Evolutionary conservation across 2,797 vertebrate species (phyloP).

Genomic region (Chromobotia macracanthus): DNA sequence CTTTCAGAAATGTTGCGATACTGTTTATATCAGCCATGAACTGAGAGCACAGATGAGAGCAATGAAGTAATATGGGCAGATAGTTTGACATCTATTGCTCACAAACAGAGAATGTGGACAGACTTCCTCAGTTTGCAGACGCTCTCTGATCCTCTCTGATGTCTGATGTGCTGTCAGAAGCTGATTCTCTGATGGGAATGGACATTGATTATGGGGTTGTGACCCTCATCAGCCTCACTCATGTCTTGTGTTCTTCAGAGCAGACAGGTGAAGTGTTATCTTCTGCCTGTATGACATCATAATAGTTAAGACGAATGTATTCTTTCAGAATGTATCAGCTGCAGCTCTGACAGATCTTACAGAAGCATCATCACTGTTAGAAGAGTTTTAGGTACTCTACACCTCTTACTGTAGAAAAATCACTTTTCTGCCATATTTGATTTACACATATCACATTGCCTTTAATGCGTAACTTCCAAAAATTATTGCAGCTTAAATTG

Average conservation of each 20-base stretch:
- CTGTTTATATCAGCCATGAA: no score
- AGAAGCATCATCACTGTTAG: background rate
- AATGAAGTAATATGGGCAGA: background rate
- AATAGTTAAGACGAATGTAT: background rate
- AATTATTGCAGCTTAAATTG: no score
- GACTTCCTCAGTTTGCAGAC: slow-evolving; percentile 72
- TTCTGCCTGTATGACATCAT: slow-evolving; percentile 19
- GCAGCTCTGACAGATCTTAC: background rate
- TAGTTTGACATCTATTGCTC: slow-evolving; percentile 67
- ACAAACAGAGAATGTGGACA: slow-evolving; percentile 69
- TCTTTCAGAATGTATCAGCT: background rate
- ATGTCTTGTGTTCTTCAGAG: slow-evolving; percentile 56
- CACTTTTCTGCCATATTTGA: no score
- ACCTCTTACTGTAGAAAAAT: no score
- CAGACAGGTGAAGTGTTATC: slow-evolving; percentile 68
- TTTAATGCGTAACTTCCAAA: no score
- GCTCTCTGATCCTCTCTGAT: slow-evolving; percentile 70
- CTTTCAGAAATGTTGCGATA: no score
- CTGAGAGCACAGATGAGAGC: no score
- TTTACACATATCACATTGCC: no score
- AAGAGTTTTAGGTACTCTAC: no score
- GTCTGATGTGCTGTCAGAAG: slow-evolving; percentile 57
- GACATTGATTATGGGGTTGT: slow-evolving; percentile 68
- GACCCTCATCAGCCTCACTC: slow-evolving; percentile 62
- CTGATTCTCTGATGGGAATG: slow-evolving; percentile 56